Evolutionary conservation across 2,797 vertebrate species (phyloP).

Genomic region (Mycteria americana): DNA sequence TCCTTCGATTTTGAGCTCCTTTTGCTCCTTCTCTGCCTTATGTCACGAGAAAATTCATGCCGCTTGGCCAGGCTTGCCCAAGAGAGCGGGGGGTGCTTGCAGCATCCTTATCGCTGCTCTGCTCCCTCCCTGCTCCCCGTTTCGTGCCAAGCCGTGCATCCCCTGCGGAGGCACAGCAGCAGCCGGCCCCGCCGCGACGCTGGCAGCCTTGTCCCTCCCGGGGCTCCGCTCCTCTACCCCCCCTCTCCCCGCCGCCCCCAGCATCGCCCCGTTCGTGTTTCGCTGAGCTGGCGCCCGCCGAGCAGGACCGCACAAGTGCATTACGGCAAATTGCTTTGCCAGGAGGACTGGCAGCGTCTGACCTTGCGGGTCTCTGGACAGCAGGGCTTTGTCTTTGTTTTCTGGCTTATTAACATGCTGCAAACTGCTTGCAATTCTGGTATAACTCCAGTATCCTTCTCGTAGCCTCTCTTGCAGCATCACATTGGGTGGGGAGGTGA

Average conservation of each 20-base stretch:
- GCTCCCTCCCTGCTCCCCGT: neutral
- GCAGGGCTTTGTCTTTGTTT: neutral
- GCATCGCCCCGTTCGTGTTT: neutral
- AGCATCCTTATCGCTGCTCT: neutral
- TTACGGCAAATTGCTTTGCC: neutral
- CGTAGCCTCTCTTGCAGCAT: neutral
- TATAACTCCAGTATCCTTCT: neutral
- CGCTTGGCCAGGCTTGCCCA: neutral
- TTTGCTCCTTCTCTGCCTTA: neutral
- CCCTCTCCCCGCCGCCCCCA: neutral
- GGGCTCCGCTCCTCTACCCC: neutral
- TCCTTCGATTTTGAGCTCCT: neutral
- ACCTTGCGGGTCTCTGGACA: neutral
- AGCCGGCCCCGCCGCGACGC: rapidly evolving
- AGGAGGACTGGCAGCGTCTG: neutral
- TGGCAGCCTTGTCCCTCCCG: neutral
- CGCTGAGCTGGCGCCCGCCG: neutral
- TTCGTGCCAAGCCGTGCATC: rapidly evolving
- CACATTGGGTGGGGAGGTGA: neutral
- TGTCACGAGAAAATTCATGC: neutral
- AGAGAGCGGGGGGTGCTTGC: neutral
- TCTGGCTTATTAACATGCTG: neutral
- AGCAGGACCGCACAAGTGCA: neutral
- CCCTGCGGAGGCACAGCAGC: neutral
- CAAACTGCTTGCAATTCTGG: neutral